Conservation (phyloP, 2,113 vertebrate species). For the Himantopus leucocephalus region DNA sequence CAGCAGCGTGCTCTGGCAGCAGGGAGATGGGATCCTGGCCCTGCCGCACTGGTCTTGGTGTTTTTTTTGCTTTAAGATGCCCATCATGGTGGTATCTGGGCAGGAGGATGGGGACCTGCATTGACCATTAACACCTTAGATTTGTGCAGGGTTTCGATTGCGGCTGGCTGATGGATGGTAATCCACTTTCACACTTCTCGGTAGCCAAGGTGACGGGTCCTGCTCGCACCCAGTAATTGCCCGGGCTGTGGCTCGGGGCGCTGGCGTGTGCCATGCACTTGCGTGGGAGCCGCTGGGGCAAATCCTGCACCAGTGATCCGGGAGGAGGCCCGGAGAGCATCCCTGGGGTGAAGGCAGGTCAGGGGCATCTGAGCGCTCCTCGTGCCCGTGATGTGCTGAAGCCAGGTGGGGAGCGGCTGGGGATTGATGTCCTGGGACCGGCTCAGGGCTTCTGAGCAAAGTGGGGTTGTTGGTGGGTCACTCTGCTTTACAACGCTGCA, state of each 20-base stretch:
- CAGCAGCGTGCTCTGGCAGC: background rate
- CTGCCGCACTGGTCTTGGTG: fast-evolving
- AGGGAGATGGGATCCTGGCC: background rate
- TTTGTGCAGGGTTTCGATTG: background rate
- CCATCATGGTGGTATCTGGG: background rate
- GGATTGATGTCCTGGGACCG: background rate
- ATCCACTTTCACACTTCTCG: background rate
- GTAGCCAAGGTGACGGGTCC: background rate
- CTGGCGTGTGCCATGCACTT: fast-evolving
- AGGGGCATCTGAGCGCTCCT: fast-evolving
- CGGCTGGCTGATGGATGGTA: fast-evolving
- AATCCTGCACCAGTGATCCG: background rate
- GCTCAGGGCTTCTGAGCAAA: background rate
- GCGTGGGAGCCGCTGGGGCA: background rate
- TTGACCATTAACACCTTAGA: background rate
- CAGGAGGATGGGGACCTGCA: background rate
- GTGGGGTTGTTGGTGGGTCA: background rate
- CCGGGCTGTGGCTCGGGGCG: fast-evolving
- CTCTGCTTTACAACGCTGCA: fast-evolving
- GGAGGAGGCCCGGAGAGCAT: fast-evolving
- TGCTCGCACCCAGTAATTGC: background rate
- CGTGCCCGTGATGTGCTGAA: fast-evolving
- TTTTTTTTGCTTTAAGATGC: background rate
- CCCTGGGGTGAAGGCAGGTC: too few species aligned
- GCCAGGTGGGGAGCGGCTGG: background rate